These are phyloP conservation scores for Megaceryle alcyon DNA, from an alignment of 2,797 vertebrate species.

Conservation along the genomic window DNA sequence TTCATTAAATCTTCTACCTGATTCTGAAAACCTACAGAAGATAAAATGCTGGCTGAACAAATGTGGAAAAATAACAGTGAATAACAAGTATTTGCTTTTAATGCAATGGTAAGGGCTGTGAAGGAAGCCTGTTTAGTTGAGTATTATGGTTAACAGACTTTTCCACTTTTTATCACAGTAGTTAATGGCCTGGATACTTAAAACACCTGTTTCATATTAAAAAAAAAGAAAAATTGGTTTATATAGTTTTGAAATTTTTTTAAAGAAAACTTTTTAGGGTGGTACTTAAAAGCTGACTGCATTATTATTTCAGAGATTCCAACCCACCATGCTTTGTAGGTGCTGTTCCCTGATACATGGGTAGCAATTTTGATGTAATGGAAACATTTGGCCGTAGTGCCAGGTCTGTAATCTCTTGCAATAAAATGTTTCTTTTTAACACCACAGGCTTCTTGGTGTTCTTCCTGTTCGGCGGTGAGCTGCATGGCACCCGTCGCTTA, in stretches of 20 bases:
- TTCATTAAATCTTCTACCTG: neutral
- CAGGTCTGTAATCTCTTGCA: conserved; percentile 65
- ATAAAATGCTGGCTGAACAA: neutral
- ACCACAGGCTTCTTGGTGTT: conserved; percentile 30
- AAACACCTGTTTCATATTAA: neutral
- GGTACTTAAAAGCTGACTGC: conserved; percentile 22
- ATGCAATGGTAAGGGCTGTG: neutral
- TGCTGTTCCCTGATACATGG: conserved; percentile 51
- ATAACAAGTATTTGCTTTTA: neutral
- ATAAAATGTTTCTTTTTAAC: conserved; percentile 68
- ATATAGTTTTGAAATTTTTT: neutral
- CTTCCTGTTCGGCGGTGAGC: neutral
- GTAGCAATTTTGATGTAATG: conserved; percentile 58
- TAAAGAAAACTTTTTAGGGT: neutral
- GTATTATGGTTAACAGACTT: neutral
- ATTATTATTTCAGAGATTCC: conserved; percentile 20
- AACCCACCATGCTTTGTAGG: conserved; percentile 48
- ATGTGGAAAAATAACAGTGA: neutral
- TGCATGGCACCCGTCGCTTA: rapidly evolving
- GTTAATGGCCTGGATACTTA: neutral
- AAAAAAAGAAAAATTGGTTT: neutral
- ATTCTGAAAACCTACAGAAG: neutral
- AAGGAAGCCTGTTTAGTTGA: neutral
- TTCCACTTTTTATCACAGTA: neutral
- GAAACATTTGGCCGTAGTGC: conserved; percentile 40